Evolutionary conservation across 1,140 invertebrate species (phyloP).

Genomic region (Drosophila santomea): DNA sequence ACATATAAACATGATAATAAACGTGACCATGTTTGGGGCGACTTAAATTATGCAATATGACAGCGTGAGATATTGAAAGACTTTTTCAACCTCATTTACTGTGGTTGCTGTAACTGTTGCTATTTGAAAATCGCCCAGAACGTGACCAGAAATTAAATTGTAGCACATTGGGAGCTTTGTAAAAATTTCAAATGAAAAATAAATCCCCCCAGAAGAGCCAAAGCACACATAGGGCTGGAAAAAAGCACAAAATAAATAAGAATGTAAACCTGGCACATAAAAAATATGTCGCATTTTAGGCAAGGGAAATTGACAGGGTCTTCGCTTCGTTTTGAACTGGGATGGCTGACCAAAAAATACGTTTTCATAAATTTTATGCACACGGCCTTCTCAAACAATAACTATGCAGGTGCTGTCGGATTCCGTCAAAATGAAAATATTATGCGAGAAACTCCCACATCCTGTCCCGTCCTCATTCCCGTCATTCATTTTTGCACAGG

Average conservation of each 20-base stretch:
- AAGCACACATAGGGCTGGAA: constrained; percentile 28
- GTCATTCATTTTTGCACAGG: constrained; percentile 17
- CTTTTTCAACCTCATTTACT: constrained; percentile 23
- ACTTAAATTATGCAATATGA: constrained; percentile 49
- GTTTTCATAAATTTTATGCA: constrained; percentile 76
- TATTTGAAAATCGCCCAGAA: constrained; percentile 73
- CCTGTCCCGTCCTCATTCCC: constrained; percentile 11
- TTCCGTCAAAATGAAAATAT: constrained; percentile 65
- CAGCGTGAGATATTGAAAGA: constrained; percentile 47
- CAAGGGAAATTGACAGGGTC: constrained; percentile 27
- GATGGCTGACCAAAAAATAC: constrained; percentile 29
- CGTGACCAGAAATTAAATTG: constrained; percentile 81
- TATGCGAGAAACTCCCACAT: constrained; percentile 28
- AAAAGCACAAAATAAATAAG: constrained; percentile 28
- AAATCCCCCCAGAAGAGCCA: constrained; percentile 65
- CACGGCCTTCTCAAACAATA: constrained; percentile 49
- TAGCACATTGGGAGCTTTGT: constrained; percentile 63
- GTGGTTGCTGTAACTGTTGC: constrained; percentile 48
- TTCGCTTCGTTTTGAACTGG: neutral
- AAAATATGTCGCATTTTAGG: constrained; percentile 35
- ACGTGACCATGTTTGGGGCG: constrained; percentile 21
- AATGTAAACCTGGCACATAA: constrained; percentile 23
- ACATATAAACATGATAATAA: constrained; percentile 35
- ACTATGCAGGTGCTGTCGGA: constrained; percentile 68
- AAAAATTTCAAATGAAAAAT: constrained; percentile 76